Evolutionary conservation across 1,140 invertebrate species (phyloP), one percentile per base, ranked within the genome.

Genomic region (Nilaparvata lugens): DNA sequence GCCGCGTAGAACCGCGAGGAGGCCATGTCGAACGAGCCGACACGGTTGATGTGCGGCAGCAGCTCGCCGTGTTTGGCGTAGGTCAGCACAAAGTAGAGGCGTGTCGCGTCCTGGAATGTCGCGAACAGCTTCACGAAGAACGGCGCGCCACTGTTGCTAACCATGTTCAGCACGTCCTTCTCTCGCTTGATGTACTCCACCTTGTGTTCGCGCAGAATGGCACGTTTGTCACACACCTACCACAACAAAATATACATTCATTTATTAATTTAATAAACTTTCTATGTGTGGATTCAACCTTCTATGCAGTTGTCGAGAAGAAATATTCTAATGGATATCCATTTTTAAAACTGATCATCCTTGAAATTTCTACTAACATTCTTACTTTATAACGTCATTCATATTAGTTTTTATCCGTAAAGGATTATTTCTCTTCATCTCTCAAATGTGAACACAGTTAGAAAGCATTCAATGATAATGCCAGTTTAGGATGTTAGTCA

Each of bases 21-120:
- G 64, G 89, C 85, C 59, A 90, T 79, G 77, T 93, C 89, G 74
- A 99, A 97, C 35, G 85, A 87, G 31, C 89, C 91, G 64, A 93
- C 83, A 73, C 93, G 91, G 70, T 93, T 91, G 62, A 99, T 90
- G 72, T 94, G 89, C 25, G 89, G 85, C 60, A 97, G 75, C 13
- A 99, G 75, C 75, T 99, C 97, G 24, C 95, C 94, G 72, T 95
- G 90, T 73, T 91, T 90, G 21, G 94, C 95, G 76, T 94, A 97
- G 4, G 90, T 92, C 65, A 99, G 81, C 1, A 96, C 96, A 81
- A 98, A 99, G 78, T 97, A 99, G 16, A 99, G 81, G 69, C 93
- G 83, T 64, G 93, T 85, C 19, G 80, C 67, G 75, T 98, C 95
- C 79, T 99, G 97, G 79, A 99, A 99, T 40, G 97, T 97, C 74